Evolutionary conservation across 2,113 vertebrate genomes (phyloP), one percentile per base, ranked within the genome.

Genomic region (Phyllostomus hastatus): DNA sequence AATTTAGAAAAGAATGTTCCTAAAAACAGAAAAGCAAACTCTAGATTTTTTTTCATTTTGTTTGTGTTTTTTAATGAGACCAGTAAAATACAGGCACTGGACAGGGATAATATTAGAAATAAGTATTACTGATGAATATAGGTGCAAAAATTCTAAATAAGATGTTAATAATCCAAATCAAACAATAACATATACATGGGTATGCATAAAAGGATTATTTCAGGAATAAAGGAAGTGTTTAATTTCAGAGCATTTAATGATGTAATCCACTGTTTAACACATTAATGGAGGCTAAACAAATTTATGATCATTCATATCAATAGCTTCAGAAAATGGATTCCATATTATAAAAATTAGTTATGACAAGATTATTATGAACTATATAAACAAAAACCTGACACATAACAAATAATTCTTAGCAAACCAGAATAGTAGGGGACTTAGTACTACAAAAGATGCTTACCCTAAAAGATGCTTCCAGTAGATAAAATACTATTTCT

Each of bases 211-310:
- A 66, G 2, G 48, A 78, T 70, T 61, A 81, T 64, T 87, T 82
- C 59, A 90, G 38, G 20, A 70, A 19, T n/a, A 24, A 12, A 61
- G 43, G 6, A 57, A 35, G 5, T 28, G 8, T 64, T 75, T 81
- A n/a, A 80, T 61, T 90, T 93, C 50, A 95, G 67, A 78, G 38
- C 52, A 82, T 38, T 87, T 64, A 86, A 95, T 46, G 7, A 64
- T 48, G 14, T 31, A 67, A 61, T 64, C n/a, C 19, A 75, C 46
- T 82, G 1, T 52, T 93, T 78, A 72, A 90, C 19, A 48, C 43
- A 86, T 76, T 48, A 57, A 14, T n/a, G 12, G 1, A 88, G 20
- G 67, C 70, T 88, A 33, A 78, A 76, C 46, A 0, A 88, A 70
- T 80, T 54, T 81, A 31, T 81, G 38, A 35, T 83, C 4, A 35